Percentiles rank a stretch among this genome's conserved stretches.
Evolutionary conservation across 2,888 invertebrate genomes (phyloP).

Genomic region (Eutolmus rufibarbis): DNA sequence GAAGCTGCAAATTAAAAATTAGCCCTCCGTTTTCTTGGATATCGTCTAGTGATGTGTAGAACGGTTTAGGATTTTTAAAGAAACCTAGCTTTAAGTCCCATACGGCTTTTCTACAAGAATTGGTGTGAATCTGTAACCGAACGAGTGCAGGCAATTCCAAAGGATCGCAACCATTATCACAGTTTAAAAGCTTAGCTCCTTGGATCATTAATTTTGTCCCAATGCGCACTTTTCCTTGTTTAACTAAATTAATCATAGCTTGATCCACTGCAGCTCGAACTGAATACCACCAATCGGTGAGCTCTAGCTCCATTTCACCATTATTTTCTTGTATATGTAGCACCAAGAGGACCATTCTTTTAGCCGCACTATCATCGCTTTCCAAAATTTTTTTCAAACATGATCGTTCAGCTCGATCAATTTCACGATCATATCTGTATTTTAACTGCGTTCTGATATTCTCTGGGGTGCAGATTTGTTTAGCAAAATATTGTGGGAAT

Average conservation of each 20-base stretch:
- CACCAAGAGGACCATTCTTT: conserved; percentile 67
- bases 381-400: conserved; percentile 77
- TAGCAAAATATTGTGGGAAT: conserved; percentile 58
- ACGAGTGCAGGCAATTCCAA: conserved; percentile 68
- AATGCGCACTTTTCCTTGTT: conserved; percentile 67
- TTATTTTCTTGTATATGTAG: conserved; percentile 19
- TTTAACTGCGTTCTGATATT: conserved; percentile 79
- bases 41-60: neutral
- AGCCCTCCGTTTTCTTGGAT: conserved; percentile 8
- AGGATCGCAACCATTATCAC: conserved; percentile 75
- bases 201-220: conserved; percentile 76
- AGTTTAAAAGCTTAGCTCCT: conserved; percentile 75
- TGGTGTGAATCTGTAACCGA: conserved; percentile 74
- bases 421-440: conserved; percentile 76
- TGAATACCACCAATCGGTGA: conserved; percentile 86
- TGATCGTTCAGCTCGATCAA: conserved; percentile 75
- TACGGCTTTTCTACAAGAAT: conserved; percentile 73
- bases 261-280: conserved; percentile 70
- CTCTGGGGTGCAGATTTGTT: conserved; percentile 66
- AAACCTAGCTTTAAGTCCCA: conserved; percentile 77
- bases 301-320: conserved; percentile 64
- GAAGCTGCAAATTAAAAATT: neutral
- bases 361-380: conserved; percentile 75
- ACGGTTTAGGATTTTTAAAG: conserved; percentile 56
- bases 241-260: conserved; percentile 68